Evolutionary conservation across 1,140 invertebrate genomes (phyloP).

Genomic region (Polypedilum pembai): DNA sequence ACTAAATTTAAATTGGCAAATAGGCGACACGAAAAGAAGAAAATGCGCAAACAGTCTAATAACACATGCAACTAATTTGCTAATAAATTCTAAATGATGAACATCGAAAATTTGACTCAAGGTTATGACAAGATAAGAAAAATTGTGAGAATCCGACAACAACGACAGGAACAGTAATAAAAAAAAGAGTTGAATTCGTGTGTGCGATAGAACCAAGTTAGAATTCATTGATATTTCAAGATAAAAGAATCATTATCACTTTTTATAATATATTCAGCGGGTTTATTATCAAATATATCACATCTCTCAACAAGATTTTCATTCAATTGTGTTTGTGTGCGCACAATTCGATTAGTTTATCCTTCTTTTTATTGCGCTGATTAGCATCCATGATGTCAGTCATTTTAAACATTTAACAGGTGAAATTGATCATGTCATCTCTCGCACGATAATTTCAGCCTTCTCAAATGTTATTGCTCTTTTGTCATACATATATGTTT

Average conservation of each 20-base stretch:
- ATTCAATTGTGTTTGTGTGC: not conserved
- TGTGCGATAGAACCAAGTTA: not conserved
- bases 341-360: not conserved
- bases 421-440: too few species aligned
- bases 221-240: constrained; percentile 2
- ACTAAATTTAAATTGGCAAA: too few species aligned
- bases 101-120: not conserved
- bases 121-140: not conserved
- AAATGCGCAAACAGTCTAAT: too few species aligned
- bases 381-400: too few species aligned
- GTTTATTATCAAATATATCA: constrained; percentile 16
- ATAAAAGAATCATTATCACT: not conserved
- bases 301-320: constrained; percentile 12
- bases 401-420: too few species aligned
- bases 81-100: not conserved
- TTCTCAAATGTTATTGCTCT: constrained; percentile 5
- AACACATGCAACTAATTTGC: too few species aligned
- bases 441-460: not conserved
- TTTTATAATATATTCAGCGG: not conserved
- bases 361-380: not conserved
- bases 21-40: too few species aligned
- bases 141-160: not conserved
- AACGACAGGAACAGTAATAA: not conserved
- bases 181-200: not conserved
- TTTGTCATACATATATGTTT: not conserved